These are phyloP conservation scores for Vanacampus margaritifer DNA, from an alignment of 2,113 vertebrate genomes.

Conservation along the genomic window DNA sequence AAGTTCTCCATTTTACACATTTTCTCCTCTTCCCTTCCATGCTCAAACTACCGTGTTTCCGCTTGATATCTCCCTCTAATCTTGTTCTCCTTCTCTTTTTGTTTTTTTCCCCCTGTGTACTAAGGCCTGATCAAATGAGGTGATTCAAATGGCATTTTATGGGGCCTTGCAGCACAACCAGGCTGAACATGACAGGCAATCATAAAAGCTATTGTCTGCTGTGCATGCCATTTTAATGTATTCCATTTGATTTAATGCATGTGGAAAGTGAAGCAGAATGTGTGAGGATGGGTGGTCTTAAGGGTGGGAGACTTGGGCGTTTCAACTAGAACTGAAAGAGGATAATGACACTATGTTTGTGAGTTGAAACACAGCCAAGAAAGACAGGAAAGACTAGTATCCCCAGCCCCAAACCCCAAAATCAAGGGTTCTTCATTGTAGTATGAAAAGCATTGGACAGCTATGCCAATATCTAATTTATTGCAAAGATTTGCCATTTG, in stretches of 20 bases:
- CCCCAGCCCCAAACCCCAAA: conserved; percentile 35
- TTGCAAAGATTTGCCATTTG: conserved; percentile 62
- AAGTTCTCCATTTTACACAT: not conserved
- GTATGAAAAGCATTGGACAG: conserved; percentile 61
- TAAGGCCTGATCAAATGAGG: conserved; percentile 79
- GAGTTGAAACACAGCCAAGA: conserved; percentile 10
- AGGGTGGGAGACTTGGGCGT: conserved; percentile 36
- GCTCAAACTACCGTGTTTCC: not conserved
- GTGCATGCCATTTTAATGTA: conserved; percentile 75
- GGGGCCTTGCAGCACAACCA: conserved; percentile 71
- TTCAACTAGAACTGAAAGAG: conserved; percentile 33
- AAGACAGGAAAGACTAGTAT: conserved; percentile 20
- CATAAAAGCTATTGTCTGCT: conserved; percentile 80
- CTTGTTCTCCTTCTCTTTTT: not conserved
- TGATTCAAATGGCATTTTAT: conserved; percentile 82
- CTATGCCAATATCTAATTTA: conserved; percentile 58
- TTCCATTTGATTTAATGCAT: conserved; percentile 78
- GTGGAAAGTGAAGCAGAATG: conserved; percentile 71
- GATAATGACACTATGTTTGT: conserved; percentile 36
- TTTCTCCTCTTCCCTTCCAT: not conserved
- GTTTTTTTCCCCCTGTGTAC: conserved; percentile 27
- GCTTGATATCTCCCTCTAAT: not conserved
- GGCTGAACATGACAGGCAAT: conserved; percentile 73
- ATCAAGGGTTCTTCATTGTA: conserved; percentile 37
- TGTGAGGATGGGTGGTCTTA: conserved; percentile 43